Evolutionary conservation across 2,888 invertebrate species (phyloP).

Genomic region (Elysia crispata): DNA sequence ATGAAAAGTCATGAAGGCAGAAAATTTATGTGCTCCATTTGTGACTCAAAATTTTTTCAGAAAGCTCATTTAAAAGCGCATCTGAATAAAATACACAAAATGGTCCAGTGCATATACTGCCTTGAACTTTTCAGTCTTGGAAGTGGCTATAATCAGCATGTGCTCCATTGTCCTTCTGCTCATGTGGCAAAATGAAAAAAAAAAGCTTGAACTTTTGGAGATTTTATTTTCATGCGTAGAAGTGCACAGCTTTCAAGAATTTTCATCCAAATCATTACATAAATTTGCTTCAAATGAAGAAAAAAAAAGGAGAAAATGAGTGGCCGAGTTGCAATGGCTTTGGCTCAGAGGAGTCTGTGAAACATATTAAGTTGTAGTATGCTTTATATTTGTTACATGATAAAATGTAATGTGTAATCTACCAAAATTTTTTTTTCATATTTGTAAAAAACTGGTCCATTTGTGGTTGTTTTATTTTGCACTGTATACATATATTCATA

Average conservation of each 20-base stretch:
- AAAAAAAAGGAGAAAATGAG: no score
- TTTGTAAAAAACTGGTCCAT: no score
- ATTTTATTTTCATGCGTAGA: no score
- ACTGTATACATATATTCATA: no score
- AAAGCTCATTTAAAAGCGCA: slow-evolving; percentile 43
- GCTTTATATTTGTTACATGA: background rate
- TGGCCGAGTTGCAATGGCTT: background rate
- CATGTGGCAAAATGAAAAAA: no score
- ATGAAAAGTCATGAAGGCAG: slow-evolving; percentile 44
- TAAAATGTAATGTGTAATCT: no score
- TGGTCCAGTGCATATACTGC: slow-evolving; percentile 35
- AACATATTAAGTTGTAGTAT: background rate
- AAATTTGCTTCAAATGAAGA: no score
- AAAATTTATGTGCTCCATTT: slow-evolving; percentile 40
- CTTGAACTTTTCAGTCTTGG: slow-evolving; percentile 36
- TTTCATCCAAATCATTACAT: no score
- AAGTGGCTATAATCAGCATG: slow-evolving; percentile 39
- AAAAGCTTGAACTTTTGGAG: no score
- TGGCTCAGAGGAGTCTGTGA: slow-evolving; percentile 24
- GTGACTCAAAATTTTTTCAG: slow-evolving; percentile 44
- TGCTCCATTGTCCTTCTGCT: slow-evolving; percentile 27
- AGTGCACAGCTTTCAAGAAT: no score
- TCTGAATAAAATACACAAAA: slow-evolving; percentile 36
- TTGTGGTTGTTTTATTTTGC: no score
- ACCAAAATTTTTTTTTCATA: no score